These are phyloP conservation scores for Rousettus madagascariensis DNA, from an alignment of 2,797 vertebrate species.

Conservation along the genomic window DNA sequence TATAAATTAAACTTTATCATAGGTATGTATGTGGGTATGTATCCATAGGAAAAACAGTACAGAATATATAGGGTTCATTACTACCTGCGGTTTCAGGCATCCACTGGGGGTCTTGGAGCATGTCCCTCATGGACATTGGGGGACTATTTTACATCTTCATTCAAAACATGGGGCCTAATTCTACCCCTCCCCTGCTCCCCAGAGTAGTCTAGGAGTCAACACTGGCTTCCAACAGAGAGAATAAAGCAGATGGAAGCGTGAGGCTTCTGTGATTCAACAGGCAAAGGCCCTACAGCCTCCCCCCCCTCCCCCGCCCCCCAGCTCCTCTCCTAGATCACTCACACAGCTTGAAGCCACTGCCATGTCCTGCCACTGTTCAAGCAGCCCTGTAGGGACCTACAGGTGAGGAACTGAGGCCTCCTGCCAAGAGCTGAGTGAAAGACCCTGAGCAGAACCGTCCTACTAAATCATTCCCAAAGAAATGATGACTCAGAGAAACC, in stretches of 20 bases:
- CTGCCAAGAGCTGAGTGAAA: neutral
- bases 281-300: neutral
- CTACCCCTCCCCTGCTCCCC: neutral
- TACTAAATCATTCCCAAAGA: neutral
- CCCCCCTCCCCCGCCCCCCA: no score
- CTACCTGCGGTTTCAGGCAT: neutral
- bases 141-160: neutral
- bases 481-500: neutral
- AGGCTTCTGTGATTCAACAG: neutral
- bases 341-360: fast-evolving
- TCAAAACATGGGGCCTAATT: neutral
- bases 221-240: neutral
- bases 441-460: neutral
- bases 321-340: neutral
- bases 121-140: neutral
- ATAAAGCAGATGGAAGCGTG: neutral
- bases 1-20: neutral
- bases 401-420: neutral
- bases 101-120: neutral
- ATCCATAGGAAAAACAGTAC: neutral
- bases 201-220: neutral
- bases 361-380: neutral
- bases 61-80: neutral
- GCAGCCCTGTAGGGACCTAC: neutral
- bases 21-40: neutral